These are phyloP conservation scores for Drosophila koepferae DNA, from an alignment of 2,888 invertebrate genomes.

Conservation along the genomic window DNA sequence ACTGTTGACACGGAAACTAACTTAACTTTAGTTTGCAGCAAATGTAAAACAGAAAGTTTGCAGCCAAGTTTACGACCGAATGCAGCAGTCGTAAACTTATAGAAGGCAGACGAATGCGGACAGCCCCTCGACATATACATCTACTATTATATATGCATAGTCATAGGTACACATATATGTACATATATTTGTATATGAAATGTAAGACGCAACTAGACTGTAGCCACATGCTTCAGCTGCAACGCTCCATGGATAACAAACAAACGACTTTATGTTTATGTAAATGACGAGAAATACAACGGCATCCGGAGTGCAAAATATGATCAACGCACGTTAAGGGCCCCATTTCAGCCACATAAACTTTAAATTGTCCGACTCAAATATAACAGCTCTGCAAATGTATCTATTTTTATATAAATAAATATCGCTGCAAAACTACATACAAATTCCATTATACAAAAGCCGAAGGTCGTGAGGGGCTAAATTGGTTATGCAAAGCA, in stretches of 20 bases:
- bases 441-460: conserved; percentile 63
- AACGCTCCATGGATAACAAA: conserved; percentile 59
- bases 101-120: conserved; percentile 7
- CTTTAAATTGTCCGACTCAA: conserved; percentile 61
- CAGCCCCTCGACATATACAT: neutral
- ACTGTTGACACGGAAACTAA: conserved; percentile 65
- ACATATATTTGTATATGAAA: conserved; percentile 2
- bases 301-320: conserved; percentile 76
- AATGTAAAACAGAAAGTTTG: conserved; percentile 61
- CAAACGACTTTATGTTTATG: conserved; percentile 76
- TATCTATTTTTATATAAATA: conserved; percentile 11
- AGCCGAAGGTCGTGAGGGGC: conserved; percentile 9
- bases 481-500: conserved; percentile 33
- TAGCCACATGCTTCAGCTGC: conserved; percentile 22
- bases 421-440: conserved; percentile 43
- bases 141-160: neutral
- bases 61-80: conserved; percentile 46
- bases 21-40: conserved; percentile 53
- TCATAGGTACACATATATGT: neutral
- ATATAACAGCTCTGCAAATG: conserved; percentile 23
- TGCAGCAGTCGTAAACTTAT: conserved; percentile 59
- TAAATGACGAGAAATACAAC: conserved; percentile 65
- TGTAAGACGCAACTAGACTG: conserved; percentile 16
- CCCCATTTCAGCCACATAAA: conserved; percentile 59
- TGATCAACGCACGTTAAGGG: conserved; percentile 59